These are phyloP conservation scores for Drosophila tani DNA, from an alignment of 1,140 invertebrate species.

Conservation along the genomic window DNA sequence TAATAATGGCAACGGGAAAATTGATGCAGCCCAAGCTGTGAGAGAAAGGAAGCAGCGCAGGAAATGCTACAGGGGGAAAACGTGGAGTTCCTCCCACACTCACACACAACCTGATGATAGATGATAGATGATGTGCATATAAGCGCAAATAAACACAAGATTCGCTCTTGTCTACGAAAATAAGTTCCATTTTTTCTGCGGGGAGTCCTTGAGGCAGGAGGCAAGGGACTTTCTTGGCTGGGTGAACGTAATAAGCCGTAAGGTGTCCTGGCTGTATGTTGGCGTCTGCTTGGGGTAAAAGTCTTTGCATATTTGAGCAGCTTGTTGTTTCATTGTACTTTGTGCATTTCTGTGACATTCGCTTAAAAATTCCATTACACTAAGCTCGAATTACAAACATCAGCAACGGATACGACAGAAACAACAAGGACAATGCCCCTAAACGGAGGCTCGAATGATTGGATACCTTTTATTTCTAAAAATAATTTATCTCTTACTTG, in stretches of 20 bases:
- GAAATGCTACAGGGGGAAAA: not conserved
- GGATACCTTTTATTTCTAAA: not conserved
- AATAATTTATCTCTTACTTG: not conserved
- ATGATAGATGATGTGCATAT: constrained; percentile 83
- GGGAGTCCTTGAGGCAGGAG: constrained; percentile 20
- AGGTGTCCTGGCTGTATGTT: constrained; percentile 40
- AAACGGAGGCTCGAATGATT: not conserved
- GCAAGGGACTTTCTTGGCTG: constrained; percentile 4
- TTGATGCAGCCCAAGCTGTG: constrained; percentile 63
- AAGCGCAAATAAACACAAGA: constrained; percentile 79
- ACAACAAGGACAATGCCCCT: not conserved
- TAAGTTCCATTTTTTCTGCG: constrained; percentile 48
- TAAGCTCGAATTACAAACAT: constrained; percentile 75
- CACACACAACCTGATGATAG: constrained; percentile 45
- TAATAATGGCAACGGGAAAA: constrained; percentile 81
- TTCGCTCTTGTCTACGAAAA: constrained; percentile 66
- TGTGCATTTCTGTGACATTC: constrained; percentile 76
- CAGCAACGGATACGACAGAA: constrained; percentile 33
- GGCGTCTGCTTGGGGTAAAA: constrained; percentile 32
- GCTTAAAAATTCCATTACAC: constrained; percentile 83
- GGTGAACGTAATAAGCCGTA: constrained; percentile 62
- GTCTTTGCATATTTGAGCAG: constrained; percentile 81
- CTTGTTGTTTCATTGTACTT: constrained; percentile 64
- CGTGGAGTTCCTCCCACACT: not conserved
- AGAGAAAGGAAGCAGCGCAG: not conserved